phyloP scores from a whole-genome alignment of 1,140 invertebrate species.

The Drosophila sucinea region DNA sequence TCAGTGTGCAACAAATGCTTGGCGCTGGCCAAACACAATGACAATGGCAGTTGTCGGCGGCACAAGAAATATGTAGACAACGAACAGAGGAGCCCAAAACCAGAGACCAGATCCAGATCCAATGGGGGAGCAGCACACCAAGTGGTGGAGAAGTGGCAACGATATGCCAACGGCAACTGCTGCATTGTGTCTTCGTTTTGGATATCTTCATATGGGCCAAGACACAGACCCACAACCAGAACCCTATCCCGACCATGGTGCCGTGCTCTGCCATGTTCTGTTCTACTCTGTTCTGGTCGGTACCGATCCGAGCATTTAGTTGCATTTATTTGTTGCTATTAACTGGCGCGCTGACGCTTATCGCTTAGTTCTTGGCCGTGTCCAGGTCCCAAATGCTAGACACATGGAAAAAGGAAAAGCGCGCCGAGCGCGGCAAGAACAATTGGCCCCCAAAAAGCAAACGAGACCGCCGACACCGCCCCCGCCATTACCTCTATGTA shows the following conservation, averaged over 20 bases:
- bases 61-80: slow-evolving; percentile 54
- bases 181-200: slow-evolving; percentile 80
- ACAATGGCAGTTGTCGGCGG: slow-evolving; percentile 58
- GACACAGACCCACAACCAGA: slow-evolving; percentile 27
- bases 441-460: slow-evolving; percentile 63
- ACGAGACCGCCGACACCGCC: slow-evolving; percentile 41
- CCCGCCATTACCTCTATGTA: slow-evolving; percentile 29
- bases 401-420: slow-evolving; percentile 67
- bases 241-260: neutral
- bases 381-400: slow-evolving; percentile 49
- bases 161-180: slow-evolving; percentile 76
- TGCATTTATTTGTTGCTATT: slow-evolving; percentile 83
- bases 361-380: slow-evolving; percentile 39
- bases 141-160: slow-evolving; percentile 68
- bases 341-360: slow-evolving; percentile 82
- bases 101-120: slow-evolving; percentile 30
- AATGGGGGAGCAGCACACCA: slow-evolving; percentile 38
- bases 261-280: neutral
- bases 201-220: slow-evolving; percentile 79
- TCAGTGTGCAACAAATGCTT: slow-evolving; percentile 46
- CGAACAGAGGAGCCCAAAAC: slow-evolving; percentile 22
- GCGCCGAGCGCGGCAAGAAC: slow-evolving; percentile 71
- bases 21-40: slow-evolving; percentile 49
- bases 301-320: slow-evolving; percentile 72
- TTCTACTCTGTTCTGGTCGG: slow-evolving; percentile 18